phyloP scores from a whole-genome alignment of 2,113 vertebrate species.

The Prunella himalayana region DNA sequence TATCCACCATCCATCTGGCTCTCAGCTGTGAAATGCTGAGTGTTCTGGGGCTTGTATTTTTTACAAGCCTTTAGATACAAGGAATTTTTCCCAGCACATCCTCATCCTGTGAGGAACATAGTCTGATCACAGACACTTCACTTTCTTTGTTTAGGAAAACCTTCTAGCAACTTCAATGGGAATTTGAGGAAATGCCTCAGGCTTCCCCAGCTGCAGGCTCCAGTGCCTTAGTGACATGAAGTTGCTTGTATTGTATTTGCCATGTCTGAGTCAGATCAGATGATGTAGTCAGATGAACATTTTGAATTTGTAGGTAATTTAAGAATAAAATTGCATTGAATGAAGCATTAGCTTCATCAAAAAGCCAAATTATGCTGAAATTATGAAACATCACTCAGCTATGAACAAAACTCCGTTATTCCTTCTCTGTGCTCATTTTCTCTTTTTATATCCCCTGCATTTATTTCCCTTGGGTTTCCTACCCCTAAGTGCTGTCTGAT shows the following conservation, averaged over 20 bases:
- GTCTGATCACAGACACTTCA: neutral
- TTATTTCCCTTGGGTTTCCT: neutral
- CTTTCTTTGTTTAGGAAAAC: neutral
- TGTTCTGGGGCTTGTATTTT: neutral
- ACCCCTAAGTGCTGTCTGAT: neutral
- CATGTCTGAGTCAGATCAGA: conserved; percentile 1
- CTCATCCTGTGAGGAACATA: neutral
- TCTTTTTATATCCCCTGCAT: neutral
- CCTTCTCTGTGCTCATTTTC: neutral
- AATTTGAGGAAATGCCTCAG: neutral
- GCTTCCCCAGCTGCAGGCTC: neutral
- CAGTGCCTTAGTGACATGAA: neutral
- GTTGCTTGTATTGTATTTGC: conserved; percentile 22
- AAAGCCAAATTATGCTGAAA: neutral
- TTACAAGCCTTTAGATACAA: neutral
- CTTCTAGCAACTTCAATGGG: neutral
- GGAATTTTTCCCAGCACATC: neutral
- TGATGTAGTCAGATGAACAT: neutral
- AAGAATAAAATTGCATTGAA: conserved; percentile 64
- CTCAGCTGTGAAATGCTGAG: neutral
- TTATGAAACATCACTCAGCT: neutral
- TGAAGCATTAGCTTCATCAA: conserved; percentile 28
- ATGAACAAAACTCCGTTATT: neutral
- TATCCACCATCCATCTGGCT: neutral
- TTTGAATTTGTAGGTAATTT: conserved; percentile 39